A percentile compares a stretch with the other conserved stretches of the same genome.
These are phyloP conservation scores for Xestia sexstrigata DNA, from an alignment of 2,888 invertebrate genomes.

Conservation along the genomic window DNA sequence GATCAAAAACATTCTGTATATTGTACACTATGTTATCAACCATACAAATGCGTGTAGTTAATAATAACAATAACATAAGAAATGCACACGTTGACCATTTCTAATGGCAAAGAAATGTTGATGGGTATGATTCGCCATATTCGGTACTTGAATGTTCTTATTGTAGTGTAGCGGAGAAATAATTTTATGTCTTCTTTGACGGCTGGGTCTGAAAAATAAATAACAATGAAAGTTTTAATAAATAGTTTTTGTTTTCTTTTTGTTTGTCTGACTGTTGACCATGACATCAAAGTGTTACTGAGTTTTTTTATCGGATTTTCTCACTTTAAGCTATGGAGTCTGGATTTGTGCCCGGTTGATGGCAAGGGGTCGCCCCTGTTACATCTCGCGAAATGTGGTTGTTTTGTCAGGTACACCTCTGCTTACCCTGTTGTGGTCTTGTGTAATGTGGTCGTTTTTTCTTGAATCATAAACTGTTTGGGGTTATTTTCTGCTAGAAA, in stretches of 20 bases:
- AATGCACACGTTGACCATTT: conserved; percentile 80
- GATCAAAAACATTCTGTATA: neutral
- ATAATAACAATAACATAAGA: conserved; percentile 84
- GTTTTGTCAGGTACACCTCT: too few relatives aligned
- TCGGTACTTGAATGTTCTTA: conserved; percentile 78
- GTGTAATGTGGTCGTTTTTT: too few relatives aligned
- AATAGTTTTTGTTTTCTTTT: too few relatives aligned
- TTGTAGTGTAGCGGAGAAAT: conserved; percentile 79
- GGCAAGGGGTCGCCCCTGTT: neutral
- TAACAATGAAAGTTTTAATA: neutral
- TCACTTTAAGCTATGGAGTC: neutral
- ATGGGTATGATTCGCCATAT: conserved; percentile 84
- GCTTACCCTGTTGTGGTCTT: too few relatives aligned
- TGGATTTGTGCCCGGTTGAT: neutral
- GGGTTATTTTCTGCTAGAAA: neutral
- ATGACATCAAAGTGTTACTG: neutral
- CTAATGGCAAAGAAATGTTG: conserved; percentile 78
- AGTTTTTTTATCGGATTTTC: neutral
- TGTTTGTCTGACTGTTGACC: neutral
- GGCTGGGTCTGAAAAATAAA: conserved; percentile 71
- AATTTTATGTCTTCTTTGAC: conserved; percentile 75
- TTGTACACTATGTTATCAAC: conserved; percentile 38
- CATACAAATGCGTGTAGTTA: conserved; percentile 85
- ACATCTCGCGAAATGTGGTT: too few relatives aligned
- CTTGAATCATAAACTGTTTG: neutral